Conservation (phyloP, 2,888 invertebrate genomes). For the Harpagoxenus sublaevis region DNA sequence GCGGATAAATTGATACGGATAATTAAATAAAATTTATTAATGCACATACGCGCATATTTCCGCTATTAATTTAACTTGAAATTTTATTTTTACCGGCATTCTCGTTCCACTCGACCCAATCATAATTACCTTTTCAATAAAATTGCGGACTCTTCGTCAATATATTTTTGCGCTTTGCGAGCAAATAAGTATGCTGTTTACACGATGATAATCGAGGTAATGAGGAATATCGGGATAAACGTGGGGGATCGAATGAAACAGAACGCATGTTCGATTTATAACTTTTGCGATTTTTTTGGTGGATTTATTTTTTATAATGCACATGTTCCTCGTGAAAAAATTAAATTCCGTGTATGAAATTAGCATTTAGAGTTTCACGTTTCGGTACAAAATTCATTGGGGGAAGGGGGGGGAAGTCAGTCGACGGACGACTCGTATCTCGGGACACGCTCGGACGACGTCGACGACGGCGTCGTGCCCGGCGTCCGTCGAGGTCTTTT, state of each 20-base stretch:
- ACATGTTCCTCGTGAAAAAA: constrained; percentile 86
- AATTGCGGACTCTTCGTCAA: background rate
- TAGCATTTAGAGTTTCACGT: constrained; percentile 83
- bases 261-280: constrained; percentile 57
- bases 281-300: constrained; percentile 85
- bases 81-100: background rate
- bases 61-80: constrained; percentile 8
- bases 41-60: background rate
- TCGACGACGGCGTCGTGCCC: constrained; percentile 51
- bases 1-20: background rate
- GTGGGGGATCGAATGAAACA: constrained; percentile 23
- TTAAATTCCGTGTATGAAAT: constrained; percentile 86
- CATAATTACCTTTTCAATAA: background rate
- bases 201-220: background rate
- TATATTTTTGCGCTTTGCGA: background rate
- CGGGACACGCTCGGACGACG: constrained; percentile 60
- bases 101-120: background rate
- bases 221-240: background rate
- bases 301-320: constrained; percentile 86
- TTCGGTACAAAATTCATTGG: constrained; percentile 85
- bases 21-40: constrained; percentile 28
- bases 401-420: constrained; percentile 66
- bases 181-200: background rate
- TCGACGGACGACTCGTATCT: constrained; percentile 69
- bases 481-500: constrained; percentile 58